These are phyloP conservation scores for Umimayanthus kanabou DNA, from an alignment of 92 coral and sea anemone genomes.

Conservation along the genomic window DNA sequence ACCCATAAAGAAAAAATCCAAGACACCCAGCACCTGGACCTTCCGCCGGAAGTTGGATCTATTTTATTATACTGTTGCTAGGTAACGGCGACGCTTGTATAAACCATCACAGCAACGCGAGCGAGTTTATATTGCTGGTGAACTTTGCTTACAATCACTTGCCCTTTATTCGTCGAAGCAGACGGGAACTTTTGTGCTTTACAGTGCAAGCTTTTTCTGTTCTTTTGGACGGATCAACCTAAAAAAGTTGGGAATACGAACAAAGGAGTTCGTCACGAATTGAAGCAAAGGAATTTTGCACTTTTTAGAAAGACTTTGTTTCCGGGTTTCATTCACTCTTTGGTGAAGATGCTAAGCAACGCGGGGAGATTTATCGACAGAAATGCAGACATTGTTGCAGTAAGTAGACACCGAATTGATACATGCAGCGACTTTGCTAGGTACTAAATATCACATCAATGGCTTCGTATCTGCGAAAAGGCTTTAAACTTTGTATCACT, in stretches of 20 bases:
- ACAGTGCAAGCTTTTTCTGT: neutral
- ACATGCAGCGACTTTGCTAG: neutral
- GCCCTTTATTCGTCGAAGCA: neutral
- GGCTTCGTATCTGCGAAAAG: neutral
- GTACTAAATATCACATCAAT: neutral
- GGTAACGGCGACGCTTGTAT: constrained; percentile 34
- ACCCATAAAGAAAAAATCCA: too few species aligned
- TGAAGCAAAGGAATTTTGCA: constrained; percentile 25
- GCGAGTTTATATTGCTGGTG: neutral
- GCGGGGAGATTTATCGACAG: constrained; percentile 92
- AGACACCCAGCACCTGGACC: too few species aligned
- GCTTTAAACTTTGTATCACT: too few species aligned
- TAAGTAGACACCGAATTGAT: constrained; percentile 40
- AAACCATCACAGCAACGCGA: constrained; percentile 13
- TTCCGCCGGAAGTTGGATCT: neutral
- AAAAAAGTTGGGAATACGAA: neutral
- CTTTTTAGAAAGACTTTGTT: neutral
- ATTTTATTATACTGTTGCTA: constrained; percentile 11
- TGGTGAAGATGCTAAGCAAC: constrained; percentile 79
- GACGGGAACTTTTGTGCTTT: neutral
- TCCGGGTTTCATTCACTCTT: neutral
- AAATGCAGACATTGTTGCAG: constrained; percentile 86
- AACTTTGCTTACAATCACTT: neutral
- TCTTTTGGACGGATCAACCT: neutral
- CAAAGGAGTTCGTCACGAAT: neutral